phyloP scores from a whole-genome alignment of 2,797 vertebrate genomes.

The Saxicola maurus region DNA sequence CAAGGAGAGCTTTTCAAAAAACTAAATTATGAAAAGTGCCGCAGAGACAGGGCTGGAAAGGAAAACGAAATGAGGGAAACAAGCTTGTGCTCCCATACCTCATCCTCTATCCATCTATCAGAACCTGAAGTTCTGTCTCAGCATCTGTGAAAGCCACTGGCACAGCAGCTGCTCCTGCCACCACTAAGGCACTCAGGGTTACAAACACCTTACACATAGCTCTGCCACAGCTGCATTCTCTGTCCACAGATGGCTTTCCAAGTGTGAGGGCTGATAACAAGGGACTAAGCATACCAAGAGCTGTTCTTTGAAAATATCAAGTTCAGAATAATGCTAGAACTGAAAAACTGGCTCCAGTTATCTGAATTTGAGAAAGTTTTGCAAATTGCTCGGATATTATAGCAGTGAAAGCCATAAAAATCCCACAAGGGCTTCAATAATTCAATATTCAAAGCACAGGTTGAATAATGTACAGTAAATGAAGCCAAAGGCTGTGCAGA shows the following conservation, averaged over 20 bases:
- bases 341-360: background rate
- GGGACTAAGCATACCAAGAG: background rate
- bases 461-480: slow-evolving; percentile 5
- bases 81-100: background rate
- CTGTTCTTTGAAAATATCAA: background rate
- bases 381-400: background rate
- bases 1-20: background rate
- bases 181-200: background rate
- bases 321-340: background rate
- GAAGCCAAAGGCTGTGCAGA: background rate
- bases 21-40: background rate
- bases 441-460: background rate
- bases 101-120: background rate
- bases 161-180: background rate
- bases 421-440: background rate
- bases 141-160: background rate
- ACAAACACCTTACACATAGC: background rate
- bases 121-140: background rate
- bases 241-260: background rate
- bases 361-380: background rate
- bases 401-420: background rate
- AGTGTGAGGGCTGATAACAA: background rate
- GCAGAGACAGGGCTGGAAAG: background rate
- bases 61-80: background rate
- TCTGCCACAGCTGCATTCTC: background rate